These are phyloP conservation scores for Oxyscelio sp. DNA, from an alignment of 2,888 invertebrate species.

Conservation along the genomic window DNA sequence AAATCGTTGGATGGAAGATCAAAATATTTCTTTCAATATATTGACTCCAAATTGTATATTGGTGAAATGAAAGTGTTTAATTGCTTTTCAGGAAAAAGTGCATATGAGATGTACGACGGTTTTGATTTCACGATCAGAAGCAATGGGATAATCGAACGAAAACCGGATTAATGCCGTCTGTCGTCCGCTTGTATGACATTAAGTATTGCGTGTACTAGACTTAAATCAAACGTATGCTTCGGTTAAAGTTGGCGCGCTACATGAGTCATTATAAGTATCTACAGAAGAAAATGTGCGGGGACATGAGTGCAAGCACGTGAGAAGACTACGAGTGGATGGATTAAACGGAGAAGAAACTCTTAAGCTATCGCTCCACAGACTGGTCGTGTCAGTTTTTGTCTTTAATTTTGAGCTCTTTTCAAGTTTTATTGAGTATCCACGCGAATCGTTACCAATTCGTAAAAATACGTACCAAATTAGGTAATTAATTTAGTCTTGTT, in stretches of 20 bases:
- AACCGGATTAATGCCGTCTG: slow-evolving; percentile 64
- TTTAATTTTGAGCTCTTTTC: slow-evolving; percentile 25
- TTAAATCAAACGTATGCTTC: slow-evolving; percentile 40
- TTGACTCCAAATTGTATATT: no score
- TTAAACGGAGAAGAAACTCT: slow-evolving; percentile 55
- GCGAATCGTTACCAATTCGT: slow-evolving; percentile 8
- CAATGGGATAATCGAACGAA: slow-evolving; percentile 22
- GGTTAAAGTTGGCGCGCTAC: slow-evolving; percentile 53
- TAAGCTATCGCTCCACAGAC: slow-evolving; percentile 21
- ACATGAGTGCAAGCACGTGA: slow-evolving; percentile 68
- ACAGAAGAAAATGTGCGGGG: slow-evolving; percentile 53
- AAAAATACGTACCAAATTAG: background rate
- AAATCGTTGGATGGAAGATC: no score
- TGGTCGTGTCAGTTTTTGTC: slow-evolving; percentile 25
- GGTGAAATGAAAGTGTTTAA: no score
- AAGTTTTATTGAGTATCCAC: slow-evolving; percentile 26
- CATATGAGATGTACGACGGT: background rate
- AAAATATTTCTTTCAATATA: no score
- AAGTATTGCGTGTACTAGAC: slow-evolving; percentile 53
- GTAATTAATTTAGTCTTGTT: slow-evolving; percentile 24
- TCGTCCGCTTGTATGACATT: slow-evolving; percentile 60
- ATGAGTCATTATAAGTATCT: slow-evolving; percentile 68
- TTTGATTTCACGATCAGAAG: slow-evolving; percentile 19
- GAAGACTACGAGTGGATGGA: slow-evolving; percentile 57
- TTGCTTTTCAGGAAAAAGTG: no score